Evolutionary conservation across 2,113 vertebrate genomes (phyloP).

Genomic region (Limnothrissa miodon): DNA sequence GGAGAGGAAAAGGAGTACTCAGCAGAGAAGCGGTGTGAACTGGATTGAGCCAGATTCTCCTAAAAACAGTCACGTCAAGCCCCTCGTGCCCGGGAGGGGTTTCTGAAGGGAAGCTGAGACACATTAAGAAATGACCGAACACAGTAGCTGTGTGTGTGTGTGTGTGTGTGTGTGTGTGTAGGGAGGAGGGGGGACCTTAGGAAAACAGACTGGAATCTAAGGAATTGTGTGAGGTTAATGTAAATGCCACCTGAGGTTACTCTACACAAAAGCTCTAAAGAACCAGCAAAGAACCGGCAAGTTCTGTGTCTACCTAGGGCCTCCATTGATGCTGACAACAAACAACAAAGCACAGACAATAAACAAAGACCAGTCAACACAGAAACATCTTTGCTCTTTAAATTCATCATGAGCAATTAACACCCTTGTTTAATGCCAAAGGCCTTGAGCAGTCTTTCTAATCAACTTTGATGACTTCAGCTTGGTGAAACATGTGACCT

Average conservation of each 20-base stretch:
- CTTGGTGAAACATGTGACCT: neutral
- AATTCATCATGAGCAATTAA: neutral
- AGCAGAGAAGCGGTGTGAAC: slow-evolving; percentile 55
- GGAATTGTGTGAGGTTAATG: neutral
- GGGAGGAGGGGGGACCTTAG: neutral
- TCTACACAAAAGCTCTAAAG: neutral
- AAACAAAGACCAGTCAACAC: too few relatives aligned
- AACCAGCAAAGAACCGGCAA: neutral
- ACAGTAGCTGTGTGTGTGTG: too few relatives aligned
- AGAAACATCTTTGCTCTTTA: neutral
- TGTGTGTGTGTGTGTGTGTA: neutral
- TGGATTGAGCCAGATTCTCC: slow-evolving; percentile 67
- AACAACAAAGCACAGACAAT: neutral
- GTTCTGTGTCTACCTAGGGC: neutral
- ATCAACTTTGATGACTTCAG: neutral
- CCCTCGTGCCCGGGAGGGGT: slow-evolving; percentile 37
- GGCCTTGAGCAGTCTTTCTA: neutral
- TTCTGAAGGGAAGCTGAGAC: slow-evolving; percentile 5
- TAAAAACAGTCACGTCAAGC: slow-evolving; percentile 48
- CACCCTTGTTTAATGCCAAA: neutral
- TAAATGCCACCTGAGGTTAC: neutral
- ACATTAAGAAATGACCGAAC: neutral
- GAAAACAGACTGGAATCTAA: neutral
- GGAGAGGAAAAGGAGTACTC: neutral
- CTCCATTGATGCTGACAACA: neutral